phyloP scores from a whole-genome alignment of 2,797 vertebrate species.

The Saxicola maurus region DNA sequence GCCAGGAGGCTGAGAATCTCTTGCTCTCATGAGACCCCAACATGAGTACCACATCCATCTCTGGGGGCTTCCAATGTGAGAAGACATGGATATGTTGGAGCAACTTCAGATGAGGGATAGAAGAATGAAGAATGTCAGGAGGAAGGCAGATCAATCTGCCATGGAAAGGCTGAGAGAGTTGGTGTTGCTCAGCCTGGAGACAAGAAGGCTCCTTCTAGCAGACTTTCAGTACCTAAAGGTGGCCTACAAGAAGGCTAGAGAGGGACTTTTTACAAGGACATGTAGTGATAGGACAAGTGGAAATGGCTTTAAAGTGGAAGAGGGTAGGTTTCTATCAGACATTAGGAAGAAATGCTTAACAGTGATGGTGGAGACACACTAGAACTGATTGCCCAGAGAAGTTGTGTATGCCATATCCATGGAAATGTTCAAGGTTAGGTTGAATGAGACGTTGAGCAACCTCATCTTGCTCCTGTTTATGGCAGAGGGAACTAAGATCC shows the following conservation, averaged over 20 bases:
- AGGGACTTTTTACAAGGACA: not conserved
- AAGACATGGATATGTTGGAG: not conserved
- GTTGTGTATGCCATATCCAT: not conserved
- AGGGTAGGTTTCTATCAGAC: not conserved
- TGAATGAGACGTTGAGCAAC: not conserved
- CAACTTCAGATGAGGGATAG: not conserved
- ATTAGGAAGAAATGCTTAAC: not conserved
- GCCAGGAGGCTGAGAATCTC: not conserved
- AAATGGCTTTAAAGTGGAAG: not conserved
- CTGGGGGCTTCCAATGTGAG: not conserved
- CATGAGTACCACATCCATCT: not conserved
- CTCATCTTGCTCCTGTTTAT: not conserved
- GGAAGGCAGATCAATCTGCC: not conserved
- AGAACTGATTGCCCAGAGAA: not conserved
- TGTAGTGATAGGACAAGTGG: not conserved
- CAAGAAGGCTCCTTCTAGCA: not conserved
- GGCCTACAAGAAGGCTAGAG: not conserved
- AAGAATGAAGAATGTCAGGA: not conserved
- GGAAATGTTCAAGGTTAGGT: not conserved
- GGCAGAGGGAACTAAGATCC: not conserved
- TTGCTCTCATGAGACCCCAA: accelerated
- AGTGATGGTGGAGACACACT: accelerated
- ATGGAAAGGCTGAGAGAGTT: not conserved
- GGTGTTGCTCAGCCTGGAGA: not conserved
- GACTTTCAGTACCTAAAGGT: not conserved